Evolutionary conservation across 1,140 invertebrate genomes (phyloP).

Genomic region (Globodera ellingtonae): DNA sequence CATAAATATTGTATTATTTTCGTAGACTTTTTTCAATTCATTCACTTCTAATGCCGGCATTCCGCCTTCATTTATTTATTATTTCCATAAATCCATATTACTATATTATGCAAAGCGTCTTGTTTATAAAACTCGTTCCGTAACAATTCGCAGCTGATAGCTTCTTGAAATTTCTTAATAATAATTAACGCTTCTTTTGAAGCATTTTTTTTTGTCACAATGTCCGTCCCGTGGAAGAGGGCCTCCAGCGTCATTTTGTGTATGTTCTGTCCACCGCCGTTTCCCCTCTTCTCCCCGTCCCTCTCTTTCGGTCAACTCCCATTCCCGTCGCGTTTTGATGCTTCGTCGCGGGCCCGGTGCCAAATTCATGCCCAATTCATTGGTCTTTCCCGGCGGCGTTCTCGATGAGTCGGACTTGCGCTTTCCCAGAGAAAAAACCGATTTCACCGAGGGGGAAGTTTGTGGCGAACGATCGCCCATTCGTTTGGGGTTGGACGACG

Average conservation of each 20-base stretch:
- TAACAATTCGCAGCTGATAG: too few relatives aligned
- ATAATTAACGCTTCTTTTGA: too few relatives aligned
- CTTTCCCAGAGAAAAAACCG: constrained; percentile 43
- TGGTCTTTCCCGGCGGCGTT: constrained; percentile 43
- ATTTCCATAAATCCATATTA: background rate
- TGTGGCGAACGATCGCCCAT: background rate
- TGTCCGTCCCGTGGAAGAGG: background rate
- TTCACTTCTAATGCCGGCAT: background rate
- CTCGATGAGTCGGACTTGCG: constrained; percentile 29
- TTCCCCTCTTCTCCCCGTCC: background rate
- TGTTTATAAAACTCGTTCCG: background rate
- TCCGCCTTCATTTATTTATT: background rate
- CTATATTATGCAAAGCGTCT: background rate
- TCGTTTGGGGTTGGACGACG: constrained; percentile 29
- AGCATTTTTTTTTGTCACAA: too few relatives aligned
- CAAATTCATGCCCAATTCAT: constrained; percentile 48
- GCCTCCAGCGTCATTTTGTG: background rate
- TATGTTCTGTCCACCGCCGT: background rate
- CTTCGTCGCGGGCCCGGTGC: constrained; percentile 36
- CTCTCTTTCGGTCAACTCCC: constrained; percentile 17
- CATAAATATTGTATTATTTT: too few relatives aligned
- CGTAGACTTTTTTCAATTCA: background rate
- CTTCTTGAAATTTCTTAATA: too few relatives aligned
- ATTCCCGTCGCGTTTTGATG: constrained; percentile 42
- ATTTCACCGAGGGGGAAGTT: constrained; percentile 21